Percentiles rank a stretch among this genome's conserved stretches.
Conservation (phyloP, 1,140 invertebrate genomes). For the Hycleus cichorii region DNA sequence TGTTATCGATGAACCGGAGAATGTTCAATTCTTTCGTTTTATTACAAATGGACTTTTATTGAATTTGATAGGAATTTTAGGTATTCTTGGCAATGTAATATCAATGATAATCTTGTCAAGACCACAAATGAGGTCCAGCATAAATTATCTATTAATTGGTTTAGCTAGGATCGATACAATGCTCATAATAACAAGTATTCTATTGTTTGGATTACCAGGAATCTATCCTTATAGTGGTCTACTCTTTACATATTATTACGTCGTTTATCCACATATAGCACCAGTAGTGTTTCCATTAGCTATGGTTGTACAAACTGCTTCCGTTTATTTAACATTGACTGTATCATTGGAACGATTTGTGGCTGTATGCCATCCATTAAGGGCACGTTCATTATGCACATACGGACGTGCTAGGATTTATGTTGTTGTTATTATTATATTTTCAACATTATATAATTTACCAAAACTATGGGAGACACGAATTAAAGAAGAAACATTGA, state of each 20-base stretch:
- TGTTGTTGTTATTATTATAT: constrained; percentile 72
- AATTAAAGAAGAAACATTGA: constrained; percentile 41
- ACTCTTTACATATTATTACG: constrained; percentile 70
- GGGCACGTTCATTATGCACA: constrained; percentile 82
- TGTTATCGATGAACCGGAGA: constrained; percentile 14
- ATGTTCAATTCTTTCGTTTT: constrained; percentile 49
- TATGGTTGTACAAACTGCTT: constrained; percentile 83
- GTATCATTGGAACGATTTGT: constrained; percentile 95
- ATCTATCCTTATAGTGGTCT: constrained; percentile 72
- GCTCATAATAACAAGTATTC: constrained; percentile 76
- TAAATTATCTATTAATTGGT: constrained; percentile 87
- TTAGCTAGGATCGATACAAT: constrained; percentile 86
- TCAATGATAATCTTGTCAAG: constrained; percentile 85
- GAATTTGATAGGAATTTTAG: constrained; percentile 72
- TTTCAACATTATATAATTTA: constrained; percentile 82
- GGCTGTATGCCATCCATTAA: constrained; percentile 89
- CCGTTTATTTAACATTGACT: constrained; percentile 89
- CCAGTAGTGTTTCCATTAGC: constrained; percentile 80
- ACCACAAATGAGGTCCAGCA: constrained; percentile 89
- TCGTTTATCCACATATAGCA: constrained; percentile 72
- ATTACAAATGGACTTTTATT: constrained; percentile 77
- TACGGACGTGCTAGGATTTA: constrained; percentile 81
- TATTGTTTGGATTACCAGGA: constrained; percentile 79
- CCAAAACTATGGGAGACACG: constrained; percentile 68
- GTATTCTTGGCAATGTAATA: constrained; percentile 82